A percentile compares a stretch with the other conserved stretches of the same genome.
phyloP scores from a whole-genome alignment of 2,797 vertebrate genomes.

The Molossus molossus region DNA sequence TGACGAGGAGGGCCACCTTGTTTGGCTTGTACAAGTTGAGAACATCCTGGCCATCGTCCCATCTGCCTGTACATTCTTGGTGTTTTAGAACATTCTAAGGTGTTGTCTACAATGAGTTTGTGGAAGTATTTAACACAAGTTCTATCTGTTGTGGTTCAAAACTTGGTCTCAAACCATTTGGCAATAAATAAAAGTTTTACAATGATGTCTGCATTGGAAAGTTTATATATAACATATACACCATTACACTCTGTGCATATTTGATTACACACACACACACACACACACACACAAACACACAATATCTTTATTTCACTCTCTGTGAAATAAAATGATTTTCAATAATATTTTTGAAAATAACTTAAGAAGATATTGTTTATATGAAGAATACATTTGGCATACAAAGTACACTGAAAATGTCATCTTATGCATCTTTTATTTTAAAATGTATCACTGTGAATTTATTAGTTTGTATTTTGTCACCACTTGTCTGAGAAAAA shows the following conservation, averaged over 20 bases:
- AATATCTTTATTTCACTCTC: background rate
- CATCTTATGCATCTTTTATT: background rate
- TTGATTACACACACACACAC: background rate
- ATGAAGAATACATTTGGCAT: background rate
- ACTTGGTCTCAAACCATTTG: conserved; percentile 30
- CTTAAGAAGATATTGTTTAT: conserved; percentile 26
- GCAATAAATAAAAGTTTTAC: conserved; percentile 5
- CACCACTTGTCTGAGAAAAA: conserved; percentile 4
- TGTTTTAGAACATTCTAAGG: background rate
- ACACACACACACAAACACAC: background rate
- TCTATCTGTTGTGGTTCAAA: conserved; percentile 15
- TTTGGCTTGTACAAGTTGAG: background rate
- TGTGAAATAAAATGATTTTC: conserved; percentile 45
- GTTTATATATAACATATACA: background rate
- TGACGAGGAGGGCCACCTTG: background rate
- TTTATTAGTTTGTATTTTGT: conserved; percentile 25
- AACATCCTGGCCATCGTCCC: background rate
- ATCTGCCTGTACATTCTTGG: background rate
- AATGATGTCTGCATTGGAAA: conserved; percentile 11
- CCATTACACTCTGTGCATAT: background rate
- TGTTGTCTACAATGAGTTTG: background rate
- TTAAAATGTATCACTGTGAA: conserved; percentile 27
- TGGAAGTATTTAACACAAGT: background rate
- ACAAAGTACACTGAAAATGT: background rate
- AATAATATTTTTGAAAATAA: conserved; percentile 40